Conservation (phyloP, 2,113 vertebrate genomes). For the Puffinus mauretanicus region DNA sequence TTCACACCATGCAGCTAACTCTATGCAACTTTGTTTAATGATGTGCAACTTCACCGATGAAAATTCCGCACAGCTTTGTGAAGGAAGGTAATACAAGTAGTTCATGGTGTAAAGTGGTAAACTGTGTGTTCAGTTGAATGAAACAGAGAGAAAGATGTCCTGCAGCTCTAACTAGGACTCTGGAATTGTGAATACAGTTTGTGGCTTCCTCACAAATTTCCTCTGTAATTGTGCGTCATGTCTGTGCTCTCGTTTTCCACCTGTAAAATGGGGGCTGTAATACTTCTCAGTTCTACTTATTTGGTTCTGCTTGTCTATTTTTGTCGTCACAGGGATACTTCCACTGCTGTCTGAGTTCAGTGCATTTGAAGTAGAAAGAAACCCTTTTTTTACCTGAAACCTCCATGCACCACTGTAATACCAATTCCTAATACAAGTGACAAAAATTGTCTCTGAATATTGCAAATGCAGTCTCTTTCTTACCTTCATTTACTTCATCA, state of each 20-base stretch:
- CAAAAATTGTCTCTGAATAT: neutral
- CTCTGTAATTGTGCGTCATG: neutral
- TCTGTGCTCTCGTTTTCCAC: neutral
- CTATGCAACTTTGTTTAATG: neutral
- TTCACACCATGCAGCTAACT: neutral
- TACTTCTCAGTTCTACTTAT: neutral
- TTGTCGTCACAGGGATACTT: neutral
- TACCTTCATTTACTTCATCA: conserved; percentile 92
- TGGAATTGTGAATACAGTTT: neutral
- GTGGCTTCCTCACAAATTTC: neutral
- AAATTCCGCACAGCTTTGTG: neutral
- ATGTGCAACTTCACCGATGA: neutral
- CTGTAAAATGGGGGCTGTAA: neutral
- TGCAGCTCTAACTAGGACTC: neutral
- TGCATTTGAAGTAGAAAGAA: neutral
- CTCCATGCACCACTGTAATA: neutral
- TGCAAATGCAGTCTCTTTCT: conserved; percentile 24
- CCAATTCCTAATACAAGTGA: neutral
- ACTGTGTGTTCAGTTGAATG: neutral
- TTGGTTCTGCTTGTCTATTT: neutral
- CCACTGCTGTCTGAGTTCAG: neutral
- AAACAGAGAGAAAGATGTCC: neutral
- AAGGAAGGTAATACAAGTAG: neutral
- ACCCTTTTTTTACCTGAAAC: neutral
- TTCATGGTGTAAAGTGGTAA: neutral